Evolutionary conservation across 2,888 invertebrate species (phyloP), one percentile per base, ranked within the genome.

Genomic region (Lasiommata megera): DNA sequence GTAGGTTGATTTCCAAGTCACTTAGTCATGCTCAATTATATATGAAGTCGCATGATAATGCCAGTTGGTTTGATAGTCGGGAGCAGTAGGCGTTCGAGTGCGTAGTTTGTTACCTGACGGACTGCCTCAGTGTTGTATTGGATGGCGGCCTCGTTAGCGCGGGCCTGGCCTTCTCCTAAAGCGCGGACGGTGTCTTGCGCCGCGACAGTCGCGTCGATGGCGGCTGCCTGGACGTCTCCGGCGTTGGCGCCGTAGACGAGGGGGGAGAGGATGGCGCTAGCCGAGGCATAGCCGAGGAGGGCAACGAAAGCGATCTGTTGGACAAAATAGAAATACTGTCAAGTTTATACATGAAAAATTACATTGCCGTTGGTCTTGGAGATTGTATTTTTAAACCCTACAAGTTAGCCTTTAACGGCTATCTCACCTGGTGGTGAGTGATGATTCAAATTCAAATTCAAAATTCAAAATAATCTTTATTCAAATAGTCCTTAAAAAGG

Each of bases 211-310:
- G 84, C 84, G 77, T 89, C 83, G 66, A 89, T 89, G 70, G 79
- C 85, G 54, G 89, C 89, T 31, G 88, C 89, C 67, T 89, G 87
- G 0, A 83, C 84, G 71, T 89, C 89, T 37, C 89, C 89, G 11
- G 74, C 70, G 82, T 86, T 90, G 50, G 81, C 76, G 66, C 88
- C 88, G 64, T 74, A 71, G 6, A 79, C 66, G 44, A 88, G 87
- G 57, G 80, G 70, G 51, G 64, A 6, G 18, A 12, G 44, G 76
- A 89, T 72, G 60, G 77, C 73, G 67, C 83, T 73, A 67, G 89
- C 89, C 74, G 88, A 81, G 69, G 89, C 87, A 77, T 85, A 90
- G 86, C 88, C 89, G 82, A 89, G 76, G 74, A 89, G 69, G 84
- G 89, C 89, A 72, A 80, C 77, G 79, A 89, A 85, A 77, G 81